phyloP scores from a whole-genome alignment of 2,888 invertebrate genomes.

The Gari tellinella region DNA sequence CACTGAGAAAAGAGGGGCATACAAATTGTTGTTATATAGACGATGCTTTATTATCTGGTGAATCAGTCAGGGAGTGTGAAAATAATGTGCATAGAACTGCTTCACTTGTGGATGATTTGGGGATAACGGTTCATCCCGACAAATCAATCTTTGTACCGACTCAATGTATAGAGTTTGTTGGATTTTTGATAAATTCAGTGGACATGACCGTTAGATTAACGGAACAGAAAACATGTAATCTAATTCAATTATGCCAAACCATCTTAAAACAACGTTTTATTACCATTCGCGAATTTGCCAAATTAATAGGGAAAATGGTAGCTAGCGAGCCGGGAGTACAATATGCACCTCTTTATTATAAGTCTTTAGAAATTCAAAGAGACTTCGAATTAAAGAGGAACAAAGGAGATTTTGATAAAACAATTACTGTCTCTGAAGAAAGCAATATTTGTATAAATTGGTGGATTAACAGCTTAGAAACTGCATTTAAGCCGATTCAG shows the following conservation, averaged over 20 bases:
- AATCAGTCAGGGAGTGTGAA: slow-evolving; percentile 13
- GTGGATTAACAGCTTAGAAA: slow-evolving; percentile 41
- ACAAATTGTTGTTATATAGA: slow-evolving; percentile 34
- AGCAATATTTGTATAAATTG: slow-evolving; percentile 29
- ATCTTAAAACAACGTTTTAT: slow-evolving; percentile 1
- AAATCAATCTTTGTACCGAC: slow-evolving; percentile 40
- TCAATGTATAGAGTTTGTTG: slow-evolving; percentile 31
- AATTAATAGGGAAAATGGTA: slow-evolving; percentile 42
- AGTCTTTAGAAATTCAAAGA: slow-evolving; percentile 23
- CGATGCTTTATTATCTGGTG: slow-evolving; percentile 20
- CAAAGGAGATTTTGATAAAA: slow-evolving; percentile 35
- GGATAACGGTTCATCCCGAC: slow-evolving; percentile 43
- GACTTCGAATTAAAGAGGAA: slow-evolving; percentile 23
- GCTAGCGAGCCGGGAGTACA: slow-evolving; percentile 36
- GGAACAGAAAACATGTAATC: not conserved
- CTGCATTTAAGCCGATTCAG: slow-evolving; percentile 3
- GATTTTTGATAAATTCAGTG: slow-evolving; percentile 20
- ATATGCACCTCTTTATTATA: too few relatives aligned
- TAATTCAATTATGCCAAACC: not conserved
- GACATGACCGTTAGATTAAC: slow-evolving; percentile 12
- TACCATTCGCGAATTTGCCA: slow-evolving; percentile 35
- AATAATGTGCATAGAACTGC: slow-evolving; percentile 17
- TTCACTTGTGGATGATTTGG: slow-evolving; percentile 14
- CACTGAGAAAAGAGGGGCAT: slow-evolving; percentile 30
- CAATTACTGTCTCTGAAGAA: slow-evolving; percentile 1